These are phyloP conservation scores for Holothuria leucospilota DNA, from an alignment of 53 echinoderm and acorn worm species.

Conservation along the genomic window DNA sequence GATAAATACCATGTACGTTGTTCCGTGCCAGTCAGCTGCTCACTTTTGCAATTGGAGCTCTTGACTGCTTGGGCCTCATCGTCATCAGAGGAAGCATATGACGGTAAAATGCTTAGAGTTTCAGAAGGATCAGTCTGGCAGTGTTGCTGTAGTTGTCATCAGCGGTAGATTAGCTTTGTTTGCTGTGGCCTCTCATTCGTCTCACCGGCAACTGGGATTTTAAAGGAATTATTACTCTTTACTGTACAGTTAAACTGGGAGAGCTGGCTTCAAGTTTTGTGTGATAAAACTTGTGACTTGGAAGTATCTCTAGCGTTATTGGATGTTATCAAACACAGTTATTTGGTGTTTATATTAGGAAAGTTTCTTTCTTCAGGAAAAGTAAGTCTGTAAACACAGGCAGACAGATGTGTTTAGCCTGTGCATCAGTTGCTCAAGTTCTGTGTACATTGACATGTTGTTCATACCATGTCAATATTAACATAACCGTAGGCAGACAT, in stretches of 20 bases:
- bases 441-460: too few species aligned
- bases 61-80: too few species aligned
- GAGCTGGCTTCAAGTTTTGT: too few species aligned
- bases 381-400: constrained; percentile 13
- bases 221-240: constrained; percentile 20
- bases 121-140: constrained; percentile 15
- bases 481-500: too few species aligned
- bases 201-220: constrained; percentile 22
- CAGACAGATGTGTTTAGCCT: too few species aligned
- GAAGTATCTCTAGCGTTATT: too few species aligned
- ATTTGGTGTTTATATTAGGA: neutral
- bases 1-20: constrained; percentile 19
- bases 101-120: constrained; percentile 19
- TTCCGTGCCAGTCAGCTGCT: too few species aligned
- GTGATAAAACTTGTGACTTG: too few species aligned
- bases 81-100: constrained; percentile 8
- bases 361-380: neutral
- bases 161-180: constrained; percentile 29
- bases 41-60: too few species aligned
- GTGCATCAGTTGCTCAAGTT: too few species aligned
- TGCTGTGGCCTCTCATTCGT: constrained; percentile 27
- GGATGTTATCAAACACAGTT: too few species aligned
- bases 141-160: constrained; percentile 34
- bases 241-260: neutral
- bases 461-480: too few species aligned